Evolutionary conservation across 2,113 vertebrate genomes (phyloP), one percentile per base, ranked within the genome.

Genomic region (Phrynosoma platyrhinos): DNA sequence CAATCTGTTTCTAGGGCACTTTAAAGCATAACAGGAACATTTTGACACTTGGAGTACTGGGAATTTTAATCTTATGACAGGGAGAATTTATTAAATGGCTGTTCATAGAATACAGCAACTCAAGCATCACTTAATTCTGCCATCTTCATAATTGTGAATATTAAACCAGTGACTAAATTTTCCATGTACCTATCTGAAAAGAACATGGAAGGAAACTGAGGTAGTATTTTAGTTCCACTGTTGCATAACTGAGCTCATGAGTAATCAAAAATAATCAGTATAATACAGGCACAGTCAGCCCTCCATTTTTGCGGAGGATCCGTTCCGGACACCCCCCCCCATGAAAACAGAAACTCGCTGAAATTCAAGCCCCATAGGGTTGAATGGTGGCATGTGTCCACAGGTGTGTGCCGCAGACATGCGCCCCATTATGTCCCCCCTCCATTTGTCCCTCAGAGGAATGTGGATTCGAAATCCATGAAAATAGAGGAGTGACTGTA

Each of bases 151-250:
- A 82, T 82, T 69, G 4, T 36, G 13, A 78, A 1, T 71, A 76
- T 13, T 76, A 81, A 76, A 71, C 87, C 25, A 64, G 7, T 84
- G 72, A 84, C 25, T 58, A 74, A 1, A 84, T 84, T 75, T 62
- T 21, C 0, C 21, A 23, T 55, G 12, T 36, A 40, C 55, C 4
- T 36, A 84, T 40, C 27, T 58, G n/a, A 75, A 84, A 53, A 84
- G 18, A 18, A 72, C 4, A 42, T 20, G 42, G 20, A 30, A 85
- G 5, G 64, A 32, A 83, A 76, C 25, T 64, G 5, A 21, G 5
- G 13, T 32, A 27, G 16, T 27, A n/a, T 68, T 84, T 72, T 62
- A 18, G 13, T 62, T 62, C 14, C 18, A 18, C 58, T 68, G 42
- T 27, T 47, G 32, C 68, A 20, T 47, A 27, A 47, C 2, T 62